Percentiles rank a stretch among this genome's conserved stretches.
Conservation (phyloP, 2,113 vertebrate species). For the Suricata suricatta region DNA sequence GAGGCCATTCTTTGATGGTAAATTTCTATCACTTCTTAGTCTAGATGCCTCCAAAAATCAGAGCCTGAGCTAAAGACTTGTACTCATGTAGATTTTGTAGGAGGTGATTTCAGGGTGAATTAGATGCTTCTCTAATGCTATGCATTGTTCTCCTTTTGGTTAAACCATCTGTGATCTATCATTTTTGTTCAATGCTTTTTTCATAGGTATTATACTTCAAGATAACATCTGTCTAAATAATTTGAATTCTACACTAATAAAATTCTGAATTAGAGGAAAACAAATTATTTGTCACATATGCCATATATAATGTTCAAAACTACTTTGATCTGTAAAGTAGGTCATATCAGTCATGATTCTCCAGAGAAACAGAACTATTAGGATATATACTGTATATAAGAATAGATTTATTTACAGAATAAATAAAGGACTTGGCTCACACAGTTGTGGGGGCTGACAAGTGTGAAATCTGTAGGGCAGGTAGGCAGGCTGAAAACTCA, state of each 20-base stretch:
- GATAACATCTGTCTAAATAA: not conserved
- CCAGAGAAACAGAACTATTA: not conserved
- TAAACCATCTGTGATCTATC: not conserved
- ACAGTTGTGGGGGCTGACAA: not conserved
- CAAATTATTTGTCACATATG: not conserved
- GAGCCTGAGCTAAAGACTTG: not conserved
- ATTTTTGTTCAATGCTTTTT: not conserved
- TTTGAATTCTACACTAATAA: not conserved
- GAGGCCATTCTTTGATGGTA: not conserved
- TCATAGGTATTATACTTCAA: not conserved
- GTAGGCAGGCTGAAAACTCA: not conserved
- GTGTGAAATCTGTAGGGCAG: not conserved
- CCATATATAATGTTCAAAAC: not conserved
- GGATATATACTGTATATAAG: not conserved
- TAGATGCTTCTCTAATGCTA: not conserved
- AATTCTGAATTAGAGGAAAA: not conserved
- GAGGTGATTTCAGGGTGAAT: not conserved
- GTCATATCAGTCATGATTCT: not conserved
- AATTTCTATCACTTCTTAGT: not conserved
- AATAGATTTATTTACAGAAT: not conserved
- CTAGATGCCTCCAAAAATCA: not conserved
- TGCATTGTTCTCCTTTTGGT: not conserved
- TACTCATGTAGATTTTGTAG: not conserved
- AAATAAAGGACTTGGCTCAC: not conserved
- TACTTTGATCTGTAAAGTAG: not conserved